Conservation (phyloP, 2,797 vertebrate species). For the Sebastolobus alascanus region DNA sequence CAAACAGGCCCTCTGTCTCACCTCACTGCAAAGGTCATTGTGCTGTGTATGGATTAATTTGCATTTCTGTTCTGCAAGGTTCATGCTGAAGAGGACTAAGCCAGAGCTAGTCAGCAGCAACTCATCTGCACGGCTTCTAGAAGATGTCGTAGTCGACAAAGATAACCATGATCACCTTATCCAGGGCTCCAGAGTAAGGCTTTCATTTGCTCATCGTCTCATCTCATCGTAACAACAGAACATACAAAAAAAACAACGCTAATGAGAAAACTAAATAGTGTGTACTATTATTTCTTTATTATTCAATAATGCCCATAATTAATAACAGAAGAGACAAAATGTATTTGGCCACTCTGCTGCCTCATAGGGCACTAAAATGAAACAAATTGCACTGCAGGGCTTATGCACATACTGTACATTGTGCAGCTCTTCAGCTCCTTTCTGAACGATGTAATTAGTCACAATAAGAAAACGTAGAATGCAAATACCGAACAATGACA, state of each 20-base stretch:
- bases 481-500: slow-evolving; percentile 35
- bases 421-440: background rate
- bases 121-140: slow-evolving; percentile 92
- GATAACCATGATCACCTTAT: slow-evolving; percentile 90
- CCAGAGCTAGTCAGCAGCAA: slow-evolving; percentile 90
- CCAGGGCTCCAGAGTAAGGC: slow-evolving; percentile 90
- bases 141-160: slow-evolving; percentile 93
- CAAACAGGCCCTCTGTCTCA: background rate
- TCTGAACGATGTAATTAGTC: background rate
- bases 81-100: slow-evolving; percentile 93
- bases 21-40: background rate
- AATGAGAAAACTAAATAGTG: background rate
- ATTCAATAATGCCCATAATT: background rate
- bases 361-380: background rate
- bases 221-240: background rate
- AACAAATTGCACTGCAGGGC: slow-evolving; percentile 1
- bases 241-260: background rate
- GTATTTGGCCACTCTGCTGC: background rate
- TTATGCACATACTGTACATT: background rate
- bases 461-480: background rate
- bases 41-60: background rate
- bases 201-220: background rate
- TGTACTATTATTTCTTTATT: background rate
- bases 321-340: background rate
- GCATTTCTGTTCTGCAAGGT: slow-evolving; percentile 80